Percentiles rank a stretch among this genome's conserved stretches.
Conservation (phyloP, 1,140 invertebrate species). For the honey bee (Apis mellifera) region Amel_HAv3.1 CM009938.2:11669501-11670000, state of each 20-base stretch:
- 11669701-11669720: not conserved
- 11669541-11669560: not conserved
- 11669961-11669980: too few species aligned
- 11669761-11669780: not conserved
- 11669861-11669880: not conserved
- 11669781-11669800: not conserved
- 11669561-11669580: constrained; percentile 24
- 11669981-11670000: too few species aligned
- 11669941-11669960: too few species aligned
- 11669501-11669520: constrained; percentile 4
- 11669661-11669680: not conserved
- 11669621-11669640: not conserved
- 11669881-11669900: not conserved
- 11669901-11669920: too few species aligned
- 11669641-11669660: not conserved
- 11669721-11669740: not conserved
- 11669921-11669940: too few species aligned
- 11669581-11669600: not conserved
- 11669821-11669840: not conserved
- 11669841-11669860: too few species aligned
- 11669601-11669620: not conserved
- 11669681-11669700: not conserved
- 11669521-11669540: constrained; percentile 25
- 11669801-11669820: not conserved
- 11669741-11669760: not conserved